Base-by-base conservation (phyloP, 30 jellyfish, hydroid and myxozoan genomes). In the Aurelia aurita complex sp. Pacific region DNA sequence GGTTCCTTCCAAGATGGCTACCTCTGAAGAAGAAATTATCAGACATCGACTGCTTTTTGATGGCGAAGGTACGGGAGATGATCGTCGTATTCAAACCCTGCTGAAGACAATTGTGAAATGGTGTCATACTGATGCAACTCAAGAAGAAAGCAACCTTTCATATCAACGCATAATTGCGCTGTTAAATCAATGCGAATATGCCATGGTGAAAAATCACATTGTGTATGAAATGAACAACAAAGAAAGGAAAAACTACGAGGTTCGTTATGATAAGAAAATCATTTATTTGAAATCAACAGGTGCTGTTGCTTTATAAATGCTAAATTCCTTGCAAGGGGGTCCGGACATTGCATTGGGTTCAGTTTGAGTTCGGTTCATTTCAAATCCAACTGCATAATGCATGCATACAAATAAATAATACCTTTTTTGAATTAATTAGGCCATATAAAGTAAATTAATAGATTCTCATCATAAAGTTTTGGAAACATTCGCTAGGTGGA, bases 51-150 rank as follows among this genome's bases (percentile, higher is more conserved):
- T 94, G 76, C 87, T 94, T 16, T 83, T 73, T 80, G 99, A 94
- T 81, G 99, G 99, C 13, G 97, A 94, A 70, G 99, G 99, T 34
- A 89, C 99, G 17, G 99, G 99, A 60, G 99, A 94, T 52, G 99
- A 94, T 43, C 94, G 96, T 59, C 67, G 97, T 85, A 94, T 94
- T 52, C 95, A 82, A 19, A 94, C 99, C 1, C 75, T 90, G 6
- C 61, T 94, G 84, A 85, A 85, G 77, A 94, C 99, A 13, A 89
- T 94, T 7, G 89, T 94, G 4, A 89, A 94, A 77, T 94, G 99
- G 99, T 84, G 97, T 74, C 77, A 80, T 43, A 17, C 92, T 3
- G 91, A 72, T 14, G 79, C 89, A 52, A 63, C 64, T 51, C 93
- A 85, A 10, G 99, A 94, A 18, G 97, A 89, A 35, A 81, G 98